A percentile compares a stretch with the other conserved stretches of the same genome.
Evolutionary conservation across 2,797 vertebrate species (phyloP).

Genomic region (Sebastiscus tertius): DNA sequence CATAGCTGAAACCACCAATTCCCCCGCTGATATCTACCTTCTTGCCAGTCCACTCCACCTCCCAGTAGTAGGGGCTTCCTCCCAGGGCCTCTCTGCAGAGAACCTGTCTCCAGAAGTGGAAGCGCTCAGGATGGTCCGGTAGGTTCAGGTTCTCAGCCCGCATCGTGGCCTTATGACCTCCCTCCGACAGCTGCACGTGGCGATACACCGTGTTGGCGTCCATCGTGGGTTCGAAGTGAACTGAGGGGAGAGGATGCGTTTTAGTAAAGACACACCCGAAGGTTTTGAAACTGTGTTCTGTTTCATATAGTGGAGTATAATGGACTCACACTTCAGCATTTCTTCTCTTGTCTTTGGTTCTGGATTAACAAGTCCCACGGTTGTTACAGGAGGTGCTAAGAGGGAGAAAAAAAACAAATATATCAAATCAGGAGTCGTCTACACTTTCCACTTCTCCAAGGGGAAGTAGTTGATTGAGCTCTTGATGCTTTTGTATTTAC

Average conservation of each 20-base stretch:
- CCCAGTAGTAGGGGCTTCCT: conserved; percentile 85
- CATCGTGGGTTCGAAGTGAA: conserved; percentile 78
- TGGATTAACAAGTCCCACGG: conserved; percentile 35
- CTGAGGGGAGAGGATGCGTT: conserved; percentile 50
- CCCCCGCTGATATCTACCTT: conserved; percentile 58
- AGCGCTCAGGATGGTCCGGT: conserved; percentile 79
- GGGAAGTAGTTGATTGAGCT: neutral
- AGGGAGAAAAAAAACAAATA: neutral
- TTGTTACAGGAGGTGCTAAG: conserved; percentile 43
- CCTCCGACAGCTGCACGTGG: conserved; percentile 76
- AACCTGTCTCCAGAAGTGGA: conserved; percentile 84
- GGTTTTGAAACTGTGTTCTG: neutral
- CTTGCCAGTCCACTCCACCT: conserved; percentile 83
- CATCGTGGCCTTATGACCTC: conserved; percentile 73
- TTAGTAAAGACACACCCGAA: neutral
- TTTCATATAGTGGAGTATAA: neutral
- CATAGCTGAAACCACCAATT: neutral
- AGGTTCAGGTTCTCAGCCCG: conserved; percentile 75
- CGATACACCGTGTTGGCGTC: conserved; percentile 79
- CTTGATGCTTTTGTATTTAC: conserved; percentile 29
- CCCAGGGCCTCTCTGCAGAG: conserved; percentile 80
- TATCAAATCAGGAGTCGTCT: neutral
- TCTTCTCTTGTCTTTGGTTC: conserved; percentile 80
- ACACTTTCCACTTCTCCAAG: neutral
- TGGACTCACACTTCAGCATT: conserved; percentile 82